Conservation (phyloP, 92 coral and sea anemone species). For the Muricea muricata region DNA sequence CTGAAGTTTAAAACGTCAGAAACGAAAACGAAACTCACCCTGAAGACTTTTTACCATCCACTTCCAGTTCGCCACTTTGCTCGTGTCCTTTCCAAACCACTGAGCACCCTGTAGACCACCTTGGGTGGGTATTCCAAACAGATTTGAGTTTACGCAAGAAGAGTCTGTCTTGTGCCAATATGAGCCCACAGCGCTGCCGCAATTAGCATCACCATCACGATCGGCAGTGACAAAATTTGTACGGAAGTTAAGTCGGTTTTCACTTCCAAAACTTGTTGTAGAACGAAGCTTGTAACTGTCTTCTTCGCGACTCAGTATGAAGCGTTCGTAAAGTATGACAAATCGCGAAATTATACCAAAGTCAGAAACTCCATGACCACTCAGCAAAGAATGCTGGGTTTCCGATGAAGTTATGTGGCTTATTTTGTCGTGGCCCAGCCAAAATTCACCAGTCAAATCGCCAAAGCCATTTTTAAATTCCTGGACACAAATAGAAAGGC, state of each 20-base stretch:
- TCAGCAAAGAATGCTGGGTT: not conserved
- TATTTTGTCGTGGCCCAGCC: constrained; percentile 34
- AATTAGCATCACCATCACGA: not conserved
- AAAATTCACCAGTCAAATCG: constrained; percentile 1
- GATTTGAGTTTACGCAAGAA: not conserved
- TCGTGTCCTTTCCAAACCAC: not conserved
- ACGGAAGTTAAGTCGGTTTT: not conserved
- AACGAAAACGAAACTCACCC: not conserved
- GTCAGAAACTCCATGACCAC: not conserved
- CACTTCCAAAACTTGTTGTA: not conserved
- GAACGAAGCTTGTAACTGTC: not conserved
- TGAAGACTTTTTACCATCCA: not conserved
- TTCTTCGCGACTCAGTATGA: not conserved
- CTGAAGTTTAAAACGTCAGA: too few relatives aligned
- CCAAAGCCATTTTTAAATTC: constrained; percentile 11
- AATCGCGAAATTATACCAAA: not conserved
- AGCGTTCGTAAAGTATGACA: not conserved
- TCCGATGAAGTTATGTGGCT: not conserved
- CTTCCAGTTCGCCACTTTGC: not conserved
- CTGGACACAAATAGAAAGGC: not conserved
- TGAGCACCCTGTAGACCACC: constrained; percentile 2
- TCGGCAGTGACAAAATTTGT: not conserved
- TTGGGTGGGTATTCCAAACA: not conserved
- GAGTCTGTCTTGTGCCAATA: not conserved
- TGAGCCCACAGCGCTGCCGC: not conserved